Percentiles rank a stretch among this genome's conserved stretches.
These are phyloP conservation scores for Trilocha varians DNA, from an alignment of 2,888 invertebrate species.

Conservation along the genomic window DNA sequence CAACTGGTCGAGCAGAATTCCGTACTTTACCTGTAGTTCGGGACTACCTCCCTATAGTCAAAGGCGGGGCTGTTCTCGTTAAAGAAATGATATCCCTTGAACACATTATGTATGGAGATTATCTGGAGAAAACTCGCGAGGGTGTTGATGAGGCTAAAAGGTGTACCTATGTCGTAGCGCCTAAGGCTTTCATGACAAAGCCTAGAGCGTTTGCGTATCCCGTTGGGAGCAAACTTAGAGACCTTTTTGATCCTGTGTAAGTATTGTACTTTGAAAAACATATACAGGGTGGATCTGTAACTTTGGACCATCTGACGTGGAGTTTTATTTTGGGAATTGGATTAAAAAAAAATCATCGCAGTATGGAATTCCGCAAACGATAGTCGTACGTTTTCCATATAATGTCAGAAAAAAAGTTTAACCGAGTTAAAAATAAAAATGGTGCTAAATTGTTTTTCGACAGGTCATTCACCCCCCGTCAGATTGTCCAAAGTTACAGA, in stretches of 20 bases:
- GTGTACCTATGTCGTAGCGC: slow-evolving; percentile 85
- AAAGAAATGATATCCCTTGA: slow-evolving; percentile 81
- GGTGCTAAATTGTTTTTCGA: no score
- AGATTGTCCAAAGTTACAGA: no score
- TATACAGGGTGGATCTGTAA: no score
- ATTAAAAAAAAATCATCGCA: no score
- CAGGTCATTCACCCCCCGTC: no score
- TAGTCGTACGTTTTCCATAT: no score
- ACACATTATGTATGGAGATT: slow-evolving; percentile 80
- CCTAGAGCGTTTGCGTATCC: slow-evolving; percentile 83
- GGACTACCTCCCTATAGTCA: slow-evolving; percentile 42
- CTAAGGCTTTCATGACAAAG: slow-evolving; percentile 76
- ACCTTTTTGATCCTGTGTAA: slow-evolving; percentile 81
- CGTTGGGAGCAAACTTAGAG: slow-evolving; percentile 70
- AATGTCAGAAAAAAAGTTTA: no score
- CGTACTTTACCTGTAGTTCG: slow-evolving; percentile 29
- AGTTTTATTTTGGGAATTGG: no score
- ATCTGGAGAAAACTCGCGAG: slow-evolving; percentile 73
- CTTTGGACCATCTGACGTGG: no score
- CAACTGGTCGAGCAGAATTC: slow-evolving; percentile 50
- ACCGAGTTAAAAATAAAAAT: no score
- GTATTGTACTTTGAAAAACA: slow-evolving; percentile 21
- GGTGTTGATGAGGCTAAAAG: slow-evolving; percentile 74
- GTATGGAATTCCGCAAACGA: no score
- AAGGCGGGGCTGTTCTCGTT: slow-evolving; percentile 59